These are phyloP conservation scores for Eristalinus sepulchralis DNA, from an alignment of 2,888 invertebrate genomes.

Conservation along the genomic window DNA sequence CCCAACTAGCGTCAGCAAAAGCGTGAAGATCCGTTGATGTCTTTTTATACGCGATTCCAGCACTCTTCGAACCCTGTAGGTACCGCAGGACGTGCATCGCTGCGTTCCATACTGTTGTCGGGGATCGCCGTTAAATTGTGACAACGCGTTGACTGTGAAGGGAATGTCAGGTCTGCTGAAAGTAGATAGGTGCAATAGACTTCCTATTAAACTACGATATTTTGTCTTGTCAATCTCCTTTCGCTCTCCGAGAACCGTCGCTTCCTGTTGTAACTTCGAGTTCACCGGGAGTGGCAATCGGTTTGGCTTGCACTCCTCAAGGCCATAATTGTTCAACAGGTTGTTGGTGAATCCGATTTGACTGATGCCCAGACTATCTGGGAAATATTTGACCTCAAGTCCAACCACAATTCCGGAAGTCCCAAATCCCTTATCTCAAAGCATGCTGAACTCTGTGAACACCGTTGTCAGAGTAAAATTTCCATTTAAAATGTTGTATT, in stretches of 20 bases:
- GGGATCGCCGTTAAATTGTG: constrained; percentile 5
- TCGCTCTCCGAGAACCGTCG: constrained; percentile 13
- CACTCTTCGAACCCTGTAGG: neutral
- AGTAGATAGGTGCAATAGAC: constrained; percentile 27
- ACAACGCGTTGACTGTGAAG: neutral
- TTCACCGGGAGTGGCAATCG: constrained; percentile 13
- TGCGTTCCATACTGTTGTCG: constrained; percentile 34
- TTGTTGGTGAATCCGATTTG: too few species aligned
- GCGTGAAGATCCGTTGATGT: neutral
- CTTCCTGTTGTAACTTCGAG: constrained; percentile 22
- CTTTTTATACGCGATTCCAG: constrained; percentile 15
- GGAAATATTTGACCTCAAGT: too few species aligned
- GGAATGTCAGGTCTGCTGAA: constrained; percentile 21
- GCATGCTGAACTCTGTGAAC: neutral
- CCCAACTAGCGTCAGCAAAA: too few species aligned
- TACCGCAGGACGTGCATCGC: constrained; percentile 2
- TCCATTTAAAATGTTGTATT: neutral
- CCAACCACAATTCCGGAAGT: too few species aligned
- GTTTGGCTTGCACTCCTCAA: constrained; percentile 23
- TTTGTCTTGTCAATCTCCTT: neutral
- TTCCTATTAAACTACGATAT: constrained; percentile 30
- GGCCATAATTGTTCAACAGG: too few species aligned
- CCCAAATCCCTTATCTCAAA: too few species aligned
- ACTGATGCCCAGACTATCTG: too few species aligned
- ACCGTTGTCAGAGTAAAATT: constrained; percentile 8